These are phyloP conservation scores for Luffia ferchaultella DNA, from an alignment of 2,888 invertebrate species.

Conservation along the genomic window DNA sequence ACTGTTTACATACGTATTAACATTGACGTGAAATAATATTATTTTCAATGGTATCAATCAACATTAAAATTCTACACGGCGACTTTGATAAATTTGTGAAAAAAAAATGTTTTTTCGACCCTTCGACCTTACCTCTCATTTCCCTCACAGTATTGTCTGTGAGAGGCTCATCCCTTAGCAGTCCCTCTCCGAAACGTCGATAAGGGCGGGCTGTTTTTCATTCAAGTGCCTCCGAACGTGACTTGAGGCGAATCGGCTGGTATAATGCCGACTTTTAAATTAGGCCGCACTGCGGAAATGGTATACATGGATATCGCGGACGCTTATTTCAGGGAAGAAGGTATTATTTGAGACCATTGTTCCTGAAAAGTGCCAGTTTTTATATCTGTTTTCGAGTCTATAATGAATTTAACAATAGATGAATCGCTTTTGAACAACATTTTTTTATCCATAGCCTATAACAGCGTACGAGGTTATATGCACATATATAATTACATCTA, in stretches of 20 bases:
- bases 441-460: too few relatives aligned
- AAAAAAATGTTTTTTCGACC: too few relatives aligned
- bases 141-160: not conserved
- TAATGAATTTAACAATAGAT: too few relatives aligned
- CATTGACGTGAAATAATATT: too few relatives aligned
- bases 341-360: not conserved
- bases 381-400: too few relatives aligned
- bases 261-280: slow-evolving; percentile 25
- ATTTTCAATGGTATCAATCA: too few relatives aligned
- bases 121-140: not conserved
- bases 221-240: slow-evolving; percentile 23
- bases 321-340: not conserved
- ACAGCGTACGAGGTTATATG: too few relatives aligned
- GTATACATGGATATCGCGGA: not conserved
- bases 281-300: slow-evolving; percentile 8
- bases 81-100: too few relatives aligned
- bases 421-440: too few relatives aligned
- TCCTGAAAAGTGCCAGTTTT: not conserved
- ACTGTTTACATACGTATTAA: too few relatives aligned
- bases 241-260: slow-evolving; percentile 25
- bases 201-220: slow-evolving; percentile 2
- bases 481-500: too few relatives aligned
- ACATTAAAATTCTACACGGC: too few relatives aligned
- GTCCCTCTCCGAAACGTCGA: slow-evolving; percentile 1
- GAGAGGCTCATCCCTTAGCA: not conserved